A percentile compares a stretch with the other conserved stretches of the same genome.
These are phyloP conservation scores for Phymastichus coffea DNA, from an alignment of 1,140 invertebrate species.

Conservation along the genomic window DNA sequence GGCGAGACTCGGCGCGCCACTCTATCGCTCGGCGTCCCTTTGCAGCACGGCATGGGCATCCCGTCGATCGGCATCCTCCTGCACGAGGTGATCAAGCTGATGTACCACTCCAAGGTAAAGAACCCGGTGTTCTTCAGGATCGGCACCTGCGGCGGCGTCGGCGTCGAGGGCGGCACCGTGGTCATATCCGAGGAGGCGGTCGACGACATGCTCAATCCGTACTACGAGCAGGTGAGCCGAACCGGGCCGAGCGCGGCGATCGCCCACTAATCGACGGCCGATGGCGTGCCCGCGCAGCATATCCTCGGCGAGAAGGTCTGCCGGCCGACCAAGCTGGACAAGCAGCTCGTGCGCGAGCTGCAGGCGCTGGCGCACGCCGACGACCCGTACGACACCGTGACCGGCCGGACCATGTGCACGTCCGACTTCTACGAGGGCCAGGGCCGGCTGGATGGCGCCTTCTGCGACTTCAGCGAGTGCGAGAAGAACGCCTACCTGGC, in stretches of 20 bases:
- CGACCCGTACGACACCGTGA: conserved; percentile 82
- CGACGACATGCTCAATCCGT: conserved; percentile 75
- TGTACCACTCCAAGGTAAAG: conserved; percentile 85
- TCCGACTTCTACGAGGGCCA: conserved; percentile 98
- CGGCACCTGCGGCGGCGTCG: conserved; percentile 92
- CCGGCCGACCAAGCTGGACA: conserved; percentile 81
- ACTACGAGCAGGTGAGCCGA: conserved; percentile 63
- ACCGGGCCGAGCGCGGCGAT: no score
- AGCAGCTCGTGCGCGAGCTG: conserved; percentile 75
- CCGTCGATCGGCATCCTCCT: conserved; percentile 89
- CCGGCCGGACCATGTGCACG: conserved; percentile 93
- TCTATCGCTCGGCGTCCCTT: no score
- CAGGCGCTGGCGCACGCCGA: conserved; percentile 67
- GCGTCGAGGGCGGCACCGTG: conserved; percentile 83
- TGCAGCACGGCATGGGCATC: conserved; percentile 90
- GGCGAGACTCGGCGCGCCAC: background rate
- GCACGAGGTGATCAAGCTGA: conserved; percentile 90
- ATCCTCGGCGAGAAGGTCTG: conserved; percentile 84
- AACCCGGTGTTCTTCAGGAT: conserved; percentile 90
- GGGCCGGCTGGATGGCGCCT: conserved; percentile 92
- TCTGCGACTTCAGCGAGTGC: conserved; percentile 87
- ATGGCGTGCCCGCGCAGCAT: conserved; percentile 65
- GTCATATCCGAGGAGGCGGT: conserved; percentile 86
- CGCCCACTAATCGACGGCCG: no score
- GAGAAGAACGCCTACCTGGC: conserved; percentile 90